A percentile compares a stretch with the other conserved stretches of the same genome.
These are phyloP conservation scores for Coenonympha arcania DNA, from an alignment of 2,888 invertebrate genomes.

Conservation along the genomic window DNA sequence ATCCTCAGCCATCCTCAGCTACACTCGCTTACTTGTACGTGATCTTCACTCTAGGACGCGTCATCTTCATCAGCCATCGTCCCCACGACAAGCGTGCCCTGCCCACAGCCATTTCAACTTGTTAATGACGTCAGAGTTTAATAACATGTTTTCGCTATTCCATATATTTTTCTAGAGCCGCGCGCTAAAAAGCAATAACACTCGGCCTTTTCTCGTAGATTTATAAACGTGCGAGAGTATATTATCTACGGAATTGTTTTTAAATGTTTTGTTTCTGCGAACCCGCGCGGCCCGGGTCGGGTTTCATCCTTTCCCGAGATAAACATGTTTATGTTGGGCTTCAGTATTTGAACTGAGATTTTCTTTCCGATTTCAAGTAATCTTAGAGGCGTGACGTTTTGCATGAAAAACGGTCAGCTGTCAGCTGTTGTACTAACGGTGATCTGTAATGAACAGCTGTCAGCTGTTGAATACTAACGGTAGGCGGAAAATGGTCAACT, in stretches of 20 bases:
- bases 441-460: too few species aligned
- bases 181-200: conserved; percentile 5
- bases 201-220: neutral
- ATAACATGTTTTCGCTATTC: too few species aligned
- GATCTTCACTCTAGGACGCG: too few species aligned
- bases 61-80: too few species aligned
- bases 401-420: neutral
- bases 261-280: conserved; percentile 9
- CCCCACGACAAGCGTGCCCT: too few species aligned
- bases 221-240: neutral
- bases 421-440: neutral
- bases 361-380: conserved; percentile 9
- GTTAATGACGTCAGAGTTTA: too few species aligned
- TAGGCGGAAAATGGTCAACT: too few species aligned
- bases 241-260: conserved; percentile 11
- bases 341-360: conserved; percentile 7
- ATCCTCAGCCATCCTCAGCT: too few species aligned
- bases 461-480: too few species aligned
- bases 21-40: too few species aligned
- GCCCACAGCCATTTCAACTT: too few species aligned
- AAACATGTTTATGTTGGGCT: conserved; percentile 18
- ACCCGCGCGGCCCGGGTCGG: conserved; percentile 3
- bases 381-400: neutral
- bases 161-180: neutral
- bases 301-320: conserved; percentile 12